Conservation (phyloP, 2,113 vertebrate species). For the Corapipo altera region DNA sequence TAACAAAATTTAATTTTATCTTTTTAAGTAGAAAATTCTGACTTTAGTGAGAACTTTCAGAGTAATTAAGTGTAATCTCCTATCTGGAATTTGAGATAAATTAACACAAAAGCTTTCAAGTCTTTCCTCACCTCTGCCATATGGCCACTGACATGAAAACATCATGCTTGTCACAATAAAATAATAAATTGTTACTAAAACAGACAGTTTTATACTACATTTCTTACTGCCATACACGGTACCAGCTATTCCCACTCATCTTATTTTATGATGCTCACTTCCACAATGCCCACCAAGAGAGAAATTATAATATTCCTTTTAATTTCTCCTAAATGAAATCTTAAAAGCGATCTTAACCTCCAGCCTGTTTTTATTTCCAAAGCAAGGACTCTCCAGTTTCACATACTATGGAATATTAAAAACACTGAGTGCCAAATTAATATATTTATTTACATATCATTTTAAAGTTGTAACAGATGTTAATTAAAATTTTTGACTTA, state of each 20-base stretch:
- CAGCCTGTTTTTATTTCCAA: background rate
- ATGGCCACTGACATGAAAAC: background rate
- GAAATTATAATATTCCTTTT: background rate
- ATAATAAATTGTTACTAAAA: background rate
- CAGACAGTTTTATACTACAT: background rate
- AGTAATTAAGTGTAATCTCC: background rate
- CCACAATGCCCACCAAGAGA: background rate
- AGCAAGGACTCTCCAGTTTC: background rate
- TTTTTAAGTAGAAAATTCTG: background rate
- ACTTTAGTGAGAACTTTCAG: background rate
- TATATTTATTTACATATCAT: background rate
- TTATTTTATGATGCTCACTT: background rate
- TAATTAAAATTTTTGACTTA: background rate
- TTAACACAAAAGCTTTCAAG: background rate
- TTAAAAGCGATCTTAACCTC: background rate
- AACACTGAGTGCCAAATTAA: background rate
- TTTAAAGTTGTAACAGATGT: background rate
- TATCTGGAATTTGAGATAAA: background rate
- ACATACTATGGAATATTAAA: background rate
- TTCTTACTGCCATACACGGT: background rate
- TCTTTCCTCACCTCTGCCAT: background rate
- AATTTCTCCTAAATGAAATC: background rate
- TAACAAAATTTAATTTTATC: constrained; percentile 1
- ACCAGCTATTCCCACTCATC: background rate
- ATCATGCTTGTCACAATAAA: background rate